Evolutionary conservation across 1,140 invertebrate genomes (phyloP).

Genomic region (Bursaphelenchus mucronatus): DNA sequence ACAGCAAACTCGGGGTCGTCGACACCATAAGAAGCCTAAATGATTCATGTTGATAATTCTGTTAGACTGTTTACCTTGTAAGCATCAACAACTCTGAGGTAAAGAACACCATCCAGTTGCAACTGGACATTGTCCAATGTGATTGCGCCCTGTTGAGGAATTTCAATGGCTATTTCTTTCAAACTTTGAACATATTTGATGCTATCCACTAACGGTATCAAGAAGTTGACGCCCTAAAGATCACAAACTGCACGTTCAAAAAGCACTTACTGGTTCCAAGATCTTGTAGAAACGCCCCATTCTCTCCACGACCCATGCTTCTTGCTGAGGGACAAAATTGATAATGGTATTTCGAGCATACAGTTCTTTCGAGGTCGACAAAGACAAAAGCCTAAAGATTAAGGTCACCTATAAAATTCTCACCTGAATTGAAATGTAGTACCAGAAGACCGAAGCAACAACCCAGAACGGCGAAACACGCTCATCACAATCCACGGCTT

Average conservation of each 20-base stretch:
- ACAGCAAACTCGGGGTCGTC: slow-evolving; percentile 99
- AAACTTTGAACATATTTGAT: slow-evolving; percentile 97
- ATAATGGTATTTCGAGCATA: slow-evolving; percentile 74
- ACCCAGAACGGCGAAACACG: too few relatives aligned
- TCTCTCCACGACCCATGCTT: slow-evolving; percentile 96
- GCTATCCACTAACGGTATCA: slow-evolving; percentile 84
- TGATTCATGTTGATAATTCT: slow-evolving; percentile 23
- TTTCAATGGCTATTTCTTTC: slow-evolving; percentile 98
- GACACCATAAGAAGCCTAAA: slow-evolving; percentile 86
- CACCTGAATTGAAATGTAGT: too few relatives aligned
- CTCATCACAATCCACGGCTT: too few relatives aligned
- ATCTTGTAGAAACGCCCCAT: slow-evolving; percentile 71
- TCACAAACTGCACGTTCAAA: slow-evolving; percentile 36
- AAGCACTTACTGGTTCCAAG: slow-evolving; percentile 36
- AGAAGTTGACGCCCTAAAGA: slow-evolving; percentile 77
- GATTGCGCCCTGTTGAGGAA: slow-evolving; percentile 95
- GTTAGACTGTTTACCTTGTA: slow-evolving; percentile 68
- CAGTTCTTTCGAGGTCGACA: too few relatives aligned
- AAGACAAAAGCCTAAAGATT: too few relatives aligned
- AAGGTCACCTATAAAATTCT: too few relatives aligned
- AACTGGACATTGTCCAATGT: slow-evolving; percentile 80
- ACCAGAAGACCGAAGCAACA: too few relatives aligned
- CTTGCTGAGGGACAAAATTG: slow-evolving; percentile 97
- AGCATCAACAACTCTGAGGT: slow-evolving; percentile 85
- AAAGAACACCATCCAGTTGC: slow-evolving; percentile 92